phyloP scores from a whole-genome alignment of 2,797 vertebrate species.

The Heteromormyrus szaboi region DNA sequence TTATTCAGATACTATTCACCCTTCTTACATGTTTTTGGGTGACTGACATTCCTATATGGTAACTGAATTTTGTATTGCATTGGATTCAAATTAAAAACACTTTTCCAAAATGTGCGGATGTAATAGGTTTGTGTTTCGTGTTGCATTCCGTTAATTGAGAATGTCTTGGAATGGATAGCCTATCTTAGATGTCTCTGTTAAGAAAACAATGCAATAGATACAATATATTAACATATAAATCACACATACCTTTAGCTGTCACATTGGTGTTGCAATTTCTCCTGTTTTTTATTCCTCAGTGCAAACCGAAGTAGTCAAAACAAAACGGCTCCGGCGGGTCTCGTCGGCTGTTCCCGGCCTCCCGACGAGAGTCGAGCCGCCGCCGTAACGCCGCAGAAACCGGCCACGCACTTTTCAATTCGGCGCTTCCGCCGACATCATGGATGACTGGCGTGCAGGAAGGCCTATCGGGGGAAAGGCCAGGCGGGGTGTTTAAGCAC shows the following conservation, averaged over 20 bases:
- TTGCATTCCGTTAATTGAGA: not conserved
- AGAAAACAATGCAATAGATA: not conserved
- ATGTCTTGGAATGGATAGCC: not conserved
- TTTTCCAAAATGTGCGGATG: not conserved
- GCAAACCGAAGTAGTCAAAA: conserved; percentile 53
- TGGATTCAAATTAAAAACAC: not conserved
- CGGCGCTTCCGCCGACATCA: not conserved
- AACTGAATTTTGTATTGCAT: not conserved
- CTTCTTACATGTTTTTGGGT: not conserved
- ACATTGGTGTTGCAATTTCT: conserved; percentile 52
- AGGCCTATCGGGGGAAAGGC: not conserved
- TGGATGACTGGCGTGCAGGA: not conserved
- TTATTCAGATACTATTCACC: too few relatives aligned
- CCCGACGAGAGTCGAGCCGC: conserved; percentile 28
- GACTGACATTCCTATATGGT: not conserved
- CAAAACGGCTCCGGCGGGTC: conserved; percentile 32
- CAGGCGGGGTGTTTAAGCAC: not conserved
- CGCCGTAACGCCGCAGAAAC: not conserved
- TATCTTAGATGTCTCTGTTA: not conserved
- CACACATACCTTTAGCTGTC: conserved; percentile 59
- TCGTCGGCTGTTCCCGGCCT: conserved; percentile 31
- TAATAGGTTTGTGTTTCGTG: not conserved
- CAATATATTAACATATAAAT: not conserved
- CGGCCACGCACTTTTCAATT: conserved; percentile 4
- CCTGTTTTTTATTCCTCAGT: conserved; percentile 45